A percentile compares a stretch with the other conserved stretches of the same genome.
Evolutionary conservation across 2,888 invertebrate genomes (phyloP).

Genomic region (Plebejus anna): DNA sequence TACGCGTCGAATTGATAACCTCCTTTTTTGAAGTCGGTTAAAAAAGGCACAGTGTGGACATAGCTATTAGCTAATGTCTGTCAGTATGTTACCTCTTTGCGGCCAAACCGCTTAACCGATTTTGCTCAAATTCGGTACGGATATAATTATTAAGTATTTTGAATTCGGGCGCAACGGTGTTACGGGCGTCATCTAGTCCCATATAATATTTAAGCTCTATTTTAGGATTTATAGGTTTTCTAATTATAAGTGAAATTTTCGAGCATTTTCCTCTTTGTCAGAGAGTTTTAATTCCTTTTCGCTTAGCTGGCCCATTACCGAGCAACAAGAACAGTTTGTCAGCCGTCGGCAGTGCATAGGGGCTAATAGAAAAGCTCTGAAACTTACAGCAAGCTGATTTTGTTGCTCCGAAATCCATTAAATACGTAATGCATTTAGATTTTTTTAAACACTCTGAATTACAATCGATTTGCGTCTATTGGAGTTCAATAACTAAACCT

Average conservation of each 20-base stretch:
- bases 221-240: not conserved
- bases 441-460: not conserved
- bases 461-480: not conserved
- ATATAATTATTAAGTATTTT: too few species aligned
- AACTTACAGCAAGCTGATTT: not conserved
- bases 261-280: not conserved
- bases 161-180: too few species aligned
- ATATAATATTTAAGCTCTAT: not conserved
- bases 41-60: too few species aligned
- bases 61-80: too few species aligned
- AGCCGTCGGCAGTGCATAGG: not conserved
- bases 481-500: too few species aligned
- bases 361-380: not conserved
- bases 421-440: not conserved
- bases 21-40: too few species aligned
- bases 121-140: too few species aligned
- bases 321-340: conserved; percentile 1
- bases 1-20: too few species aligned
- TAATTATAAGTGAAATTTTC: not conserved
- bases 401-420: not conserved
- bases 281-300: conserved; percentile 11
- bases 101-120: too few species aligned
- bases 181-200: not conserved
- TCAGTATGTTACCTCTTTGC: too few species aligned
- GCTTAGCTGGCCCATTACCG: not conserved